A percentile compares a stretch with the other conserved stretches of the same genome.
phyloP scores from a whole-genome alignment of 2,888 invertebrate species.

The Osmoderma eremita region DNA sequence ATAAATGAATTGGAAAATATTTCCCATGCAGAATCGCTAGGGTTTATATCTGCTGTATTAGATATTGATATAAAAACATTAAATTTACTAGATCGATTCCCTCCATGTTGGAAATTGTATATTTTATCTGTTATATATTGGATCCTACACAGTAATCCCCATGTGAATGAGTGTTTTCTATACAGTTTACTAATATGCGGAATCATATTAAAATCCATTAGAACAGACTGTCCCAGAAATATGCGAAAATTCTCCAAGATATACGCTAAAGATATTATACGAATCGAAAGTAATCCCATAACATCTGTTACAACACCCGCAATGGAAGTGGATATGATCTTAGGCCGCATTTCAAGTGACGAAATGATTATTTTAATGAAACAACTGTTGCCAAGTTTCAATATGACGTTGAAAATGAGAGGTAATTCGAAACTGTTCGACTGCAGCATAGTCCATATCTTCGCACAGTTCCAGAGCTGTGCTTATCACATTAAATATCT shows the following conservation, averaged over 20 bases:
- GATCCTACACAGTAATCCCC: constrained; percentile 62
- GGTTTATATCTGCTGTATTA: constrained; percentile 66
- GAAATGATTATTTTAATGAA: constrained; percentile 71
- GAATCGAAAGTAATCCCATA: constrained; percentile 45
- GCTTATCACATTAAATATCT: constrained; percentile 69
- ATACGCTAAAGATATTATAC: constrained; percentile 60
- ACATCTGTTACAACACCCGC: constrained; percentile 48
- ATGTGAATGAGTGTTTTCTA: constrained; percentile 64
- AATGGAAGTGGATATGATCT: constrained; percentile 62
- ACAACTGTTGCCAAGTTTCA: constrained; percentile 69
- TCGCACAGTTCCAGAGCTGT: constrained; percentile 75
- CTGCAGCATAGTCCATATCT: constrained; percentile 69
- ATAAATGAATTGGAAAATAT: constrained; percentile 57
- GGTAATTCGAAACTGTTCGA: constrained; percentile 69
- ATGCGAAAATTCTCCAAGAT: constrained; percentile 65
- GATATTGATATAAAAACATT: constrained; percentile 62
- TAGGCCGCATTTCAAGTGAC: constrained; percentile 66
- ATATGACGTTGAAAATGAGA: constrained; percentile 67
- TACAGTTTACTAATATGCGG: constrained; percentile 70
- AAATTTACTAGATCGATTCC: constrained; percentile 63
- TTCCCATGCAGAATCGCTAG: constrained; percentile 51
- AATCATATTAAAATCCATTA: constrained; percentile 69
- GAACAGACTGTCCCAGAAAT: constrained; percentile 67
- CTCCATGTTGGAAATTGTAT: constrained; percentile 70
- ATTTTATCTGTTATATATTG: constrained; percentile 71